Evolutionary conservation across 1,140 invertebrate genomes (phyloP).

Genomic region (Sycophaga agraensis): DNA sequence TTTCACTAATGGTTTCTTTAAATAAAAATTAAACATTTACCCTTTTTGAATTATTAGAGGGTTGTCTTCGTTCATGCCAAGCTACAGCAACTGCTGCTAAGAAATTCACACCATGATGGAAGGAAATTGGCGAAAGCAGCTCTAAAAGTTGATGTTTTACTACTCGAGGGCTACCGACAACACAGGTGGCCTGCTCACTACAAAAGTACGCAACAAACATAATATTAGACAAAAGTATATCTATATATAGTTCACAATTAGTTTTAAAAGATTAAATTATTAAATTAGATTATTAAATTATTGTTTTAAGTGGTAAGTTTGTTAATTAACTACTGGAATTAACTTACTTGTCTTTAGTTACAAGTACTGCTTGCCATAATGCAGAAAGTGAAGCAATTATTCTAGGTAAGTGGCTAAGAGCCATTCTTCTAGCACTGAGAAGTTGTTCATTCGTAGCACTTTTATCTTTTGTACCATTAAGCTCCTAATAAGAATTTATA

Average conservation of each 20-base stretch:
- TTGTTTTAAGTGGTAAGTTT: no score
- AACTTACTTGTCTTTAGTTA: slow-evolving; percentile 56
- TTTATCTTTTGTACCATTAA: slow-evolving; percentile 43
- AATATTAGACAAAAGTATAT: slow-evolving; percentile 27
- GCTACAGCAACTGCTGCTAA: slow-evolving; percentile 84
- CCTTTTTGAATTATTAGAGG: slow-evolving; percentile 55
- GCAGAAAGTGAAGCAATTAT: slow-evolving; percentile 78
- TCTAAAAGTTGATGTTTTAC: slow-evolving; percentile 80
- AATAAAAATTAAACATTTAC: slow-evolving; percentile 40
- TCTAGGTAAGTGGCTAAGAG: slow-evolving; percentile 78
- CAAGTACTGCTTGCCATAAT: slow-evolving; percentile 75
- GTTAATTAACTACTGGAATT: not conserved
- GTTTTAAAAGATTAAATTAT: no score
- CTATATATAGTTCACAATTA: no score
- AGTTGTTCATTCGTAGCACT: slow-evolving; percentile 55
- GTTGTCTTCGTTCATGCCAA: slow-evolving; percentile 76
- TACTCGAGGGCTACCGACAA: slow-evolving; percentile 65
- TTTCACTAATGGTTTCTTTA: not conserved
- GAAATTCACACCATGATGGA: slow-evolving; percentile 82
- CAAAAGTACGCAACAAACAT: slow-evolving; percentile 24
- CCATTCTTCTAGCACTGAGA: slow-evolving; percentile 68
- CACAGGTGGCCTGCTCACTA: slow-evolving; percentile 54
- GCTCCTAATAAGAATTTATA: slow-evolving; percentile 34
- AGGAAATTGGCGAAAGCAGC: slow-evolving; percentile 83
- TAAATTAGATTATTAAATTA: no score